These are phyloP conservation scores for Formicarius rufipectus DNA, from an alignment of 2,113 vertebrate genomes.

Conservation along the genomic window DNA sequence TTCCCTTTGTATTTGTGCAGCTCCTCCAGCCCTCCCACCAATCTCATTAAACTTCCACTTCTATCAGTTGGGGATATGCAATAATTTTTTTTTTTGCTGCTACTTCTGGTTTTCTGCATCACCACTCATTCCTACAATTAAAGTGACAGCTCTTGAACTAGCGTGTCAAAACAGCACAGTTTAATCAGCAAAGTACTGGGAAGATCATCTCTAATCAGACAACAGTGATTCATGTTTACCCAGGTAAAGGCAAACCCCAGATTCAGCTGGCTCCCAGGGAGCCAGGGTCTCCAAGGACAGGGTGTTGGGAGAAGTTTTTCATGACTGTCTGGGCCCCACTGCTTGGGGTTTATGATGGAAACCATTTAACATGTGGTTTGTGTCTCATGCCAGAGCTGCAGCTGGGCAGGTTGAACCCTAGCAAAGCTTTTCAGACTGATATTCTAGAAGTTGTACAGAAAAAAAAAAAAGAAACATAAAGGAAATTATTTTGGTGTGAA, in stretches of 20 bases:
- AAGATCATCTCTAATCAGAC: conserved; percentile 12
- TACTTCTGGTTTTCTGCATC: conserved; percentile 25
- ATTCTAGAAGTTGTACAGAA: too few relatives aligned
- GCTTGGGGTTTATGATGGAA: not conserved
- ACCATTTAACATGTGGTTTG: not conserved
- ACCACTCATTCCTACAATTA: conserved; percentile 20
- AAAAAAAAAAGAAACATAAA: too few relatives aligned
- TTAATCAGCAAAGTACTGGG: conserved; percentile 29
- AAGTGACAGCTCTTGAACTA: conserved; percentile 49
- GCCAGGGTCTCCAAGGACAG: not conserved
- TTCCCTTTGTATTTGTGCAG: accelerated
- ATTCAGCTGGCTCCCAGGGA: not conserved
- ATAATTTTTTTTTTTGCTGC: not conserved
- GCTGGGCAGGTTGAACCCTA: not conserved
- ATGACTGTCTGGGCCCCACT: not conserved
- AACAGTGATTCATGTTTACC: not conserved
- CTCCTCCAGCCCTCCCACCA: not conserved
- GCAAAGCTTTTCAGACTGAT: too few relatives aligned
- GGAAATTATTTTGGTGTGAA: too few relatives aligned
- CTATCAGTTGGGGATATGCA: not conserved
- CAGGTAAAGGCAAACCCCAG: not conserved
- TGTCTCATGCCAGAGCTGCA: not conserved
- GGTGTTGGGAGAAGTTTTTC: not conserved
- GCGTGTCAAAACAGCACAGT: conserved; percentile 34
- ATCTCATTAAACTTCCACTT: not conserved